These are phyloP conservation scores for Thelaira solivaga DNA, from an alignment of 2,888 invertebrate species.

Conservation along the genomic window DNA sequence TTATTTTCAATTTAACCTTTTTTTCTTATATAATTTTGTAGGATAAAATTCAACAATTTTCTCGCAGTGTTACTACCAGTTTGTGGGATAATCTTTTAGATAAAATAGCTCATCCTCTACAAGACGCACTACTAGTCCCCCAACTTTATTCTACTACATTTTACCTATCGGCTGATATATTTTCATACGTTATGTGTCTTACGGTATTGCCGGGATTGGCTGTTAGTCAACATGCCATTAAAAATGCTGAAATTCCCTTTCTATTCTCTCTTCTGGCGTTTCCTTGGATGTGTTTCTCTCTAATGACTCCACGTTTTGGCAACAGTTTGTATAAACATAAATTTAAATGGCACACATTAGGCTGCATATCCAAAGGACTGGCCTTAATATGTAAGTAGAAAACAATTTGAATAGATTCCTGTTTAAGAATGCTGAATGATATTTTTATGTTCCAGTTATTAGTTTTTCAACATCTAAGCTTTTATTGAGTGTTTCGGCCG, in stretches of 20 bases:
- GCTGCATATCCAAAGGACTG: constrained; percentile 74
- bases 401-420: not conserved
- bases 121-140: constrained; percentile 73
- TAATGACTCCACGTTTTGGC: constrained; percentile 77
- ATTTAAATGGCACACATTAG: constrained; percentile 74
- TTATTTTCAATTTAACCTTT: not conserved
- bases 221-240: constrained; percentile 74
- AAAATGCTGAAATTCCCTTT: constrained; percentile 76
- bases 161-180: constrained; percentile 74
- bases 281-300: constrained; percentile 77
- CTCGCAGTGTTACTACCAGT: constrained; percentile 71
- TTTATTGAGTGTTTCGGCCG: constrained; percentile 75
- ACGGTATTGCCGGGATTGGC: constrained; percentile 75
- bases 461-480: constrained; percentile 76
- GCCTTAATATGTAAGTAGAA: constrained; percentile 73
- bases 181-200: constrained; percentile 76
- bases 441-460: constrained; percentile 74
- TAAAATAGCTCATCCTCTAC: constrained; percentile 72
- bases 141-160: constrained; percentile 75
- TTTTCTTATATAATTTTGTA: constrained; percentile 31
- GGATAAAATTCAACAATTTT: constrained; percentile 73
- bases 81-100: constrained; percentile 72
- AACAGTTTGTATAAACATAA: constrained; percentile 73
- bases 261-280: constrained; percentile 76
- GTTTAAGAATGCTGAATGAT: not conserved